A percentile compares a stretch with the other conserved stretches of the same genome.
Conservation (phyloP, 2,797 vertebrate genomes). For the Muscicapa striata region DNA sequence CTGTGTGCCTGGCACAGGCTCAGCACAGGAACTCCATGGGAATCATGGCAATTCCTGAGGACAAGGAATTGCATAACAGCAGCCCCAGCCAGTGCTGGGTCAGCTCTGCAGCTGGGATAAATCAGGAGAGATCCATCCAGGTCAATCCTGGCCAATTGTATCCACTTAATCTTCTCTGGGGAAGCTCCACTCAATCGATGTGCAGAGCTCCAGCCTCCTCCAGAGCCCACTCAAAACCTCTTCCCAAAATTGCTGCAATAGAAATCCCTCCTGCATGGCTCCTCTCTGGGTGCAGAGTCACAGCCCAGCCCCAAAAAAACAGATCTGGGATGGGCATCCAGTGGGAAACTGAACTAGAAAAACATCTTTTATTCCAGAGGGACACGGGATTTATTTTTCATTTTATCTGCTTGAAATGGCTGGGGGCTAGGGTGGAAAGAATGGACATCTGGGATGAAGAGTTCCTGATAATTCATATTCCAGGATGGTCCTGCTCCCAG, state of each 20-base stretch:
- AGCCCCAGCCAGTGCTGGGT: rapidly evolving
- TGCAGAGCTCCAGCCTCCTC: background rate
- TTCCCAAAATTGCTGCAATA: background rate
- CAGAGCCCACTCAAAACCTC: background rate
- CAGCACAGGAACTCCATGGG: background rate
- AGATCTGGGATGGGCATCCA: background rate
- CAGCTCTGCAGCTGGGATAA: background rate
- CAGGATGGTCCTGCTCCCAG: background rate
- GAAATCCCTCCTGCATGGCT: background rate
- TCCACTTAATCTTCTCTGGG: background rate
- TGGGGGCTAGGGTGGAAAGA: background rate
- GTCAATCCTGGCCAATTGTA: conserved; percentile 34
- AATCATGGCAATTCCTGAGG: background rate
- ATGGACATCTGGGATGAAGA: background rate
- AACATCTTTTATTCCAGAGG: background rate
- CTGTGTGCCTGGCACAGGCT: background rate
- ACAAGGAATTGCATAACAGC: background rate
- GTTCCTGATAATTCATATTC: background rate
- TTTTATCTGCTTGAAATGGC: background rate
- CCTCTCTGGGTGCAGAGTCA: background rate
- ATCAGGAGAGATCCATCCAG: conserved; percentile 7
- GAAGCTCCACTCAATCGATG: background rate
- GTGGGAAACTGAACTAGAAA: background rate
- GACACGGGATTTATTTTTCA: background rate
- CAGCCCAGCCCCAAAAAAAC: background rate